A percentile compares a stretch with the other conserved stretches of the same genome.
These are phyloP conservation scores for Sorex fumeus DNA, from an alignment of 2,113 vertebrate species.

Conservation along the genomic window DNA sequence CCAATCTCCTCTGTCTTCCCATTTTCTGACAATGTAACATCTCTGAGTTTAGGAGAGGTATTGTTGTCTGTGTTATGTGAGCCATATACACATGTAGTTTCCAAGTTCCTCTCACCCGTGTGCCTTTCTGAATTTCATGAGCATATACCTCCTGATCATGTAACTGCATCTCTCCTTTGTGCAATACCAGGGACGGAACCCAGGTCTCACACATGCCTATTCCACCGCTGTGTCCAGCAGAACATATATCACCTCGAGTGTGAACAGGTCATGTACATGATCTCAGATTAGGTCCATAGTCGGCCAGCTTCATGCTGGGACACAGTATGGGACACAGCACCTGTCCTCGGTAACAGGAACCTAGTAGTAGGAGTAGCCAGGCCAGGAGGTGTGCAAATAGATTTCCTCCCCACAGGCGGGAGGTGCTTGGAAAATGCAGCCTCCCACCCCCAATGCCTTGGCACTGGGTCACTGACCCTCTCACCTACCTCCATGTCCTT, in stretches of 20 bases:
- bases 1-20: slow-evolving; percentile 7
- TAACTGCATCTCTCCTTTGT: no score
- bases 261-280: no score
- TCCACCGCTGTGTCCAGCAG: no score
- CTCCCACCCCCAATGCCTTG: background rate
- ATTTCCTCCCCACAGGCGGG: background rate
- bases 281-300: no score
- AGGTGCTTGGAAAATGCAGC: slow-evolving; percentile 10
- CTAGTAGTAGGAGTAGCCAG: background rate
- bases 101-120: background rate
- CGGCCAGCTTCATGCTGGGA: background rate
- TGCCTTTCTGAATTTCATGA: background rate
- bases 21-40: background rate
- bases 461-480: background rate
- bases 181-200: no score
- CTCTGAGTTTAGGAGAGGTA: slow-evolving; percentile 21
- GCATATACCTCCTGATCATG: no score
- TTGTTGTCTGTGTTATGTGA: background rate
- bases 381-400: background rate
- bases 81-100: background rate
- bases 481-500: background rate
- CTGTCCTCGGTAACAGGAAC: background rate
- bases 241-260: no score
- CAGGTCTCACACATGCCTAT: no score
- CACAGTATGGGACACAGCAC: background rate